A percentile compares a stretch with the other conserved stretches of the same genome.
Evolutionary conservation across 2,888 invertebrate genomes (phyloP).

Genomic region (Ectobius pallidus): DNA sequence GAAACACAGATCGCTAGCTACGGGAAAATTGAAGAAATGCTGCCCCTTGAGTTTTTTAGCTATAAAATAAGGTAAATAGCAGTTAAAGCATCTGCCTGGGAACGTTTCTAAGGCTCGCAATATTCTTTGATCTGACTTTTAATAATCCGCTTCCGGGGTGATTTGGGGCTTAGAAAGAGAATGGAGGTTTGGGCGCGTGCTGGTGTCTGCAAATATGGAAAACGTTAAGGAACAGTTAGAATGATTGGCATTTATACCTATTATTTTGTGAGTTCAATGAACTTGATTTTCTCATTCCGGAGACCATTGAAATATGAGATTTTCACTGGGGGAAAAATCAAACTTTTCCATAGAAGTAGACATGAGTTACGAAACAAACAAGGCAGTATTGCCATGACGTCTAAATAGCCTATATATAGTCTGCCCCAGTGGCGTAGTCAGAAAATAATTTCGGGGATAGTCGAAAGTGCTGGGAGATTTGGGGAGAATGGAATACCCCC

Average conservation of each 20-base stretch:
- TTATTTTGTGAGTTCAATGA: too few relatives aligned
- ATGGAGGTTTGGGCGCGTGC: neutral
- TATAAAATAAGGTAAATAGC: neutral
- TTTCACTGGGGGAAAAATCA: too few relatives aligned
- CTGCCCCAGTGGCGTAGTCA: too few relatives aligned
- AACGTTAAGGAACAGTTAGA: conserved; percentile 11
- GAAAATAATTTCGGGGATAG: too few relatives aligned
- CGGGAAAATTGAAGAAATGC: neutral
- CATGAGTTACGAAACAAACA: too few relatives aligned
- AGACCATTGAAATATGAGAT: too few relatives aligned
- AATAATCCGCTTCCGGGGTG: conserved; percentile 21
- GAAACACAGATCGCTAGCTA: neutral
- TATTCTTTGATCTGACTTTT: conserved; percentile 21
- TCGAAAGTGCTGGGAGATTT: too few relatives aligned
- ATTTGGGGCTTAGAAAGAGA: neutral
- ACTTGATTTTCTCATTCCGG: too few relatives aligned
- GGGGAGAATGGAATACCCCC: too few relatives aligned
- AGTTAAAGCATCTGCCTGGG: conserved; percentile 5
- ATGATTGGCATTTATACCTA: neutral
- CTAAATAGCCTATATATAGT: too few relatives aligned
- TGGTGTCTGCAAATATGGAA: neutral
- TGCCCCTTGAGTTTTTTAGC: neutral
- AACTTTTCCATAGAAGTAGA: too few relatives aligned
- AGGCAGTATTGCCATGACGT: too few relatives aligned
- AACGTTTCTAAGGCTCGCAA: neutral